Percentiles rank a stretch among this genome's conserved stretches.
Evolutionary conservation across 2,113 vertebrate species (phyloP).

Genomic region (Circaetus cinerascens): DNA sequence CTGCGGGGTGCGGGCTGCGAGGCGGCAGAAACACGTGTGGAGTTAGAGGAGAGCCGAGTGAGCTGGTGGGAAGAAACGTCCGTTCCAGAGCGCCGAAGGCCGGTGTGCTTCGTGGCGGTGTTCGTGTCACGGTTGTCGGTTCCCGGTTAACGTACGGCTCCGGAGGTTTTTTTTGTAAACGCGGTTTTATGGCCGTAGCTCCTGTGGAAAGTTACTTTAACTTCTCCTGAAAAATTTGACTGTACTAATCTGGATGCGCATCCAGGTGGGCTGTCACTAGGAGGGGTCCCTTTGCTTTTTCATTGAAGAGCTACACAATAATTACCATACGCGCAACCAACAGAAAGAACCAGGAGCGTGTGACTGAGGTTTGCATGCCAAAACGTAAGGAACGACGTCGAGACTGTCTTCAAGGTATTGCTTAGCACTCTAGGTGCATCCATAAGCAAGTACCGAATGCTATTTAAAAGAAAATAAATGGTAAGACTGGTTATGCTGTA

Average conservation of each 20-base stretch:
- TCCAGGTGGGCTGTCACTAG: not conserved
- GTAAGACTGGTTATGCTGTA: not conserved
- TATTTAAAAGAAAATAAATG: not conserved
- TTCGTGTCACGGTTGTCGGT: accelerated
- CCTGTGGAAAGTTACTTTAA: not conserved
- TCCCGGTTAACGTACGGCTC: accelerated
- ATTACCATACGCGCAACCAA: accelerated
- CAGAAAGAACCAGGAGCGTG: not conserved
- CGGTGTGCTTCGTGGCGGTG: accelerated
- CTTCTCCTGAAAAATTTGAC: not conserved
- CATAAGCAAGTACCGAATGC: not conserved
- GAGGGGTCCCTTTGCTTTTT: not conserved
- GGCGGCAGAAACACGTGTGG: not conserved
- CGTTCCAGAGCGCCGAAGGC: accelerated
- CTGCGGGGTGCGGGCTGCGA: not conserved
- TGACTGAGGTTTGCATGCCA: not conserved
- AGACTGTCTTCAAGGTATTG: not conserved
- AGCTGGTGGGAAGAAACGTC: accelerated
- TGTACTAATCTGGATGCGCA: accelerated
- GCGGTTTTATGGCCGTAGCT: not conserved
- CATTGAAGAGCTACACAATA: not conserved
- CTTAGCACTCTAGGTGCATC: not conserved
- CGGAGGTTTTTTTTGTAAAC: not conserved
- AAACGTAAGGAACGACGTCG: not conserved
- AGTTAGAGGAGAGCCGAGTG: not conserved